Conservation (phyloP, 2,113 vertebrate species). For the Centropristis striata region DNA sequence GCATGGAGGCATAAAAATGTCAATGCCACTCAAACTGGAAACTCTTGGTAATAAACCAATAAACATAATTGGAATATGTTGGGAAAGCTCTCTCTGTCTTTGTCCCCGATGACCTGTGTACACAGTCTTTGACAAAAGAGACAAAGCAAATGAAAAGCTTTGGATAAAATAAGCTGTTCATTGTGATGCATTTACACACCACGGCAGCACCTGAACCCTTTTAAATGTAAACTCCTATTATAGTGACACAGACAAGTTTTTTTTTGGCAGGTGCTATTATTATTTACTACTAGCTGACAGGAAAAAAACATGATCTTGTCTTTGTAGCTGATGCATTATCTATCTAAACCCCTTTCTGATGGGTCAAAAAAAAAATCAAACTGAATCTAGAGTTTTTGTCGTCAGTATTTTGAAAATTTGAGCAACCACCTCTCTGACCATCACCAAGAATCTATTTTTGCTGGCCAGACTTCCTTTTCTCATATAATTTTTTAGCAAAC, state of each 20-base stretch:
- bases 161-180: background rate
- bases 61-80: background rate
- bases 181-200: background rate
- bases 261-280: background rate
- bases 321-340: background rate
- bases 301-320: background rate
- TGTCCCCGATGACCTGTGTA: background rate
- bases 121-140: too few species aligned
- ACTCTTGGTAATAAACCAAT: background rate
- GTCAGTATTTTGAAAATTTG: background rate
- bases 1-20: background rate
- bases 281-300: background rate
- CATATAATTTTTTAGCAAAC: background rate
- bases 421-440: background rate
- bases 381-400: background rate
- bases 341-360: background rate
- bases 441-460: background rate
- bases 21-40: background rate
- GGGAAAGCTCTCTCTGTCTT: background rate
- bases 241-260: background rate
- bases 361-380: background rate
- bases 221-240: background rate
- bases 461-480: slow-evolving; percentile 1
- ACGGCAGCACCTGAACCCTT: background rate
- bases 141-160: too few species aligned